These are phyloP conservation scores for Beaufortia kweichowensis DNA, from an alignment of 2,113 vertebrate genomes.

Conservation along the genomic window DNA sequence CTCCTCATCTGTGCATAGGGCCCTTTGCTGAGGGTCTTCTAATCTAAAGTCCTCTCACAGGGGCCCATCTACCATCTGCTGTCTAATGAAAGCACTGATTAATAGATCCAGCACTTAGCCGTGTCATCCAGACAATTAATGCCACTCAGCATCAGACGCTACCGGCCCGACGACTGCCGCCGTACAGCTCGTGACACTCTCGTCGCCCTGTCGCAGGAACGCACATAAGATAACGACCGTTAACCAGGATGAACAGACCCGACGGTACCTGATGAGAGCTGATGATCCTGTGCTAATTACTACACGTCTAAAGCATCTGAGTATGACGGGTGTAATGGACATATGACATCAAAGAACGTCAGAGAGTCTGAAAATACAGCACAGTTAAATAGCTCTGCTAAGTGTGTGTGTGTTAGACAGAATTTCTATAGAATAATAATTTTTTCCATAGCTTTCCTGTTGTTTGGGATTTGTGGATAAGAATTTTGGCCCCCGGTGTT, in stretches of 20 bases:
- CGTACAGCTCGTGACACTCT: not conserved
- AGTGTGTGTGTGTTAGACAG: too few species aligned
- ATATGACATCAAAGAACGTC: slow-evolving; percentile 28
- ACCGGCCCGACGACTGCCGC: not conserved
- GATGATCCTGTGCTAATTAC: slow-evolving; percentile 30
- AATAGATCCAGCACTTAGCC: slow-evolving; percentile 36
- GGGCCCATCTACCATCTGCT: slow-evolving; percentile 50
- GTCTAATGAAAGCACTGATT: slow-evolving; percentile 45
- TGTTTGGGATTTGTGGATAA: not conserved
- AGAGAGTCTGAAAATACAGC: slow-evolving; percentile 20
- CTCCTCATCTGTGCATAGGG: not conserved
- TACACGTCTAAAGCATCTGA: slow-evolving; percentile 30
- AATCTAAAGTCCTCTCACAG: slow-evolving; percentile 35
- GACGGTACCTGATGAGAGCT: slow-evolving; percentile 28
- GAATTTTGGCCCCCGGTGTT: too few species aligned
- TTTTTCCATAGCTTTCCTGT: not conserved
- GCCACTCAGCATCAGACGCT: not conserved
- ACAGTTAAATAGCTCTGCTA: slow-evolving; percentile 7
- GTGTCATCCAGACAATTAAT: slow-evolving; percentile 46
- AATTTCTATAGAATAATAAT: not conserved
- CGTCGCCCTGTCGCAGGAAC: not conserved
- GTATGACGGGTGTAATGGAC: slow-evolving; percentile 34
- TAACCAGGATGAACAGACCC: slow-evolving; percentile 13
- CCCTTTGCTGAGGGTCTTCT: not conserved
- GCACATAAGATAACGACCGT: slow-evolving; percentile 10